Conservation (phyloP, 2,888 invertebrate species). For the Dryobota labecula region DNA sequence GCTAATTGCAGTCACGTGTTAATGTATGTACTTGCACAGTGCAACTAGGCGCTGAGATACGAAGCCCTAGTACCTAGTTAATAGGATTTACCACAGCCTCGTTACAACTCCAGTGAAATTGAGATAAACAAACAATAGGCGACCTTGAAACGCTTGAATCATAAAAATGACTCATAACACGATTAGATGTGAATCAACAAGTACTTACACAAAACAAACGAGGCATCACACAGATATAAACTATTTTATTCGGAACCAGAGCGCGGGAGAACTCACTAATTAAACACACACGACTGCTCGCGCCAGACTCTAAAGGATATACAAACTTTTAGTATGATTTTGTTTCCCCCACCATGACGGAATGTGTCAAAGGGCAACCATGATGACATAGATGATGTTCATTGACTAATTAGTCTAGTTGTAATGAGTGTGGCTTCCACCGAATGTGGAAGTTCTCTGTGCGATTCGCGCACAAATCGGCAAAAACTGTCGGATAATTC, state of each 20-base stretch:
- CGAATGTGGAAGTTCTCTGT: background rate
- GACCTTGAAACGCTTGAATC: slow-evolving; percentile 54
- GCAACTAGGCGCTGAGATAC: slow-evolving; percentile 33
- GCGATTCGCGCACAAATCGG: background rate
- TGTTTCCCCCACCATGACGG: slow-evolving; percentile 44
- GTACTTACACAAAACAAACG: slow-evolving; percentile 61
- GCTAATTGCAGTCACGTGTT: slow-evolving; percentile 23
- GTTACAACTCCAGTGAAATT: slow-evolving; percentile 46
- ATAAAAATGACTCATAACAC: slow-evolving; percentile 53
- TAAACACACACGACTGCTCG: slow-evolving; percentile 46
- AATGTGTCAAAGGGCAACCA: slow-evolving; percentile 49
- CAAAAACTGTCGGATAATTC: background rate
- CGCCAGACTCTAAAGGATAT: slow-evolving; percentile 14
- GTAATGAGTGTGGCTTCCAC: slow-evolving; percentile 17
- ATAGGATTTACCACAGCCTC: slow-evolving; percentile 58
- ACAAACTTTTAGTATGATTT: slow-evolving; percentile 25
- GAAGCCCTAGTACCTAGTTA: slow-evolving; percentile 60
- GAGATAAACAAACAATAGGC: slow-evolving; percentile 58
- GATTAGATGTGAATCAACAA: slow-evolving; percentile 45
- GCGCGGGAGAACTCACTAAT: slow-evolving; percentile 32
- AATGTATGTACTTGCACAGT: slow-evolving; percentile 8
- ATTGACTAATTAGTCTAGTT: slow-evolving; percentile 32
- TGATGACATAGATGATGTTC: slow-evolving; percentile 31
- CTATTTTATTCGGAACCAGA: slow-evolving; percentile 31
- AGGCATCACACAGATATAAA: slow-evolving; percentile 46